Conservation (phyloP, 1,140 invertebrate species). For the Oscheius sp. region DNA sequence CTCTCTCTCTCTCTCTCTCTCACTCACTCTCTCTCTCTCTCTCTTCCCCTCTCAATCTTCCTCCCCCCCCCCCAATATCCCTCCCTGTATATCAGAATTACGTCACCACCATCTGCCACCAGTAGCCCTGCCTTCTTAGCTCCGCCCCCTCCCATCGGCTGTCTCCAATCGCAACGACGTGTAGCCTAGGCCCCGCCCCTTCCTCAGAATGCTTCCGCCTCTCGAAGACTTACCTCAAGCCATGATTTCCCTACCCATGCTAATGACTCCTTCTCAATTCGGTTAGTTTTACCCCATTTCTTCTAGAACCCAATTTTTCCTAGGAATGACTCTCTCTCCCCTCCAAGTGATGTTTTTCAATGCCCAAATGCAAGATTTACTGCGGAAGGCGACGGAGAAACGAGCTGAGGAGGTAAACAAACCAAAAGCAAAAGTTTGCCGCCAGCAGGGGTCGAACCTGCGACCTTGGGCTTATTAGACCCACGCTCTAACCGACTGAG, state of each 20-base stretch:
- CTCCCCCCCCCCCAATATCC: background rate
- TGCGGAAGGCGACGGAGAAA: background rate
- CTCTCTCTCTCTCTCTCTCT: no score
- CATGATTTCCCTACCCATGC: background rate
- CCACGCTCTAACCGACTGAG: conserved; percentile 48
- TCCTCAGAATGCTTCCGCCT: background rate
- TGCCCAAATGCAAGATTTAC: background rate
- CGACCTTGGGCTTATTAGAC: conserved; percentile 48
- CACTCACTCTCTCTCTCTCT: background rate
- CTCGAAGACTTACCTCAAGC: background rate
- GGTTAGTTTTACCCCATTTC: background rate
- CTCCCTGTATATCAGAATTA: background rate
- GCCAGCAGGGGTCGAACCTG: conserved; percentile 47
- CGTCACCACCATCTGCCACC: conserved; percentile 1
- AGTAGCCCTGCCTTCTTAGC: background rate
- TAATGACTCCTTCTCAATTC: background rate
- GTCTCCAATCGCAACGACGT: background rate
- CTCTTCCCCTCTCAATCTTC: background rate
- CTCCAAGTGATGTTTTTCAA: background rate
- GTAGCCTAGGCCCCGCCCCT: background rate
- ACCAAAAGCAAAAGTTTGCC: conserved; percentile 4
- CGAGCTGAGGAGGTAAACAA: background rate
- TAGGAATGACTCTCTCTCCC: background rate
- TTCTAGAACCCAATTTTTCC: background rate
- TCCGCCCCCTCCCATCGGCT: background rate